phyloP scores from a whole-genome alignment of 1,140 invertebrate genomes.

The Semibalanus balanoides region DNA sequence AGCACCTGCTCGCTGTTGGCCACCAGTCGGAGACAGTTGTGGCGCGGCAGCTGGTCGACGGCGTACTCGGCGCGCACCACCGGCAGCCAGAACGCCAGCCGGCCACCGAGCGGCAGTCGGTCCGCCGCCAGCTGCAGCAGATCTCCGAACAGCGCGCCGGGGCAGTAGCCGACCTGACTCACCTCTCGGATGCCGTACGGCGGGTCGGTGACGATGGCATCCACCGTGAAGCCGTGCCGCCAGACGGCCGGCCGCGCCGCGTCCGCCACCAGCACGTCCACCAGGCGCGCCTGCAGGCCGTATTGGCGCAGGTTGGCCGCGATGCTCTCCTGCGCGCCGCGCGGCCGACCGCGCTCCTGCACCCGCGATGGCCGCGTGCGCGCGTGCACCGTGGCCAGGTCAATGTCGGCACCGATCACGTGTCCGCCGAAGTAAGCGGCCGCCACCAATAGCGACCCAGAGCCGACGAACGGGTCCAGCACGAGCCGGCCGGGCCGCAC shows the following conservation, averaged over 20 bases:
- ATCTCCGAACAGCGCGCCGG: constrained; percentile 53
- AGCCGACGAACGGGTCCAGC: constrained; percentile 92
- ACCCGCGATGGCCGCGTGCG: constrained; percentile 55
- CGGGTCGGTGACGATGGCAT: constrained; percentile 86
- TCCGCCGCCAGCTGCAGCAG: not conserved
- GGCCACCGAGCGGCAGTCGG: constrained; percentile 44
- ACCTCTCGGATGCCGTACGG: constrained; percentile 91
- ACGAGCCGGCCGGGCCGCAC: constrained; percentile 57
- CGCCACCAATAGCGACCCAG: constrained; percentile 74
- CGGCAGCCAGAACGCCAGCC: constrained; percentile 85
- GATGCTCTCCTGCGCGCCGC: constrained; percentile 71
- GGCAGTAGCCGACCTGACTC: constrained; percentile 59
- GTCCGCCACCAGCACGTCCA: constrained; percentile 82
- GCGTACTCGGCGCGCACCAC: constrained; percentile 60
- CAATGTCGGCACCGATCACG: constrained; percentile 82
- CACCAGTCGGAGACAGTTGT: constrained; percentile 58
- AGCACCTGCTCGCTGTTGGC: constrained; percentile 76
- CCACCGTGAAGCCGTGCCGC: constrained; percentile 44
- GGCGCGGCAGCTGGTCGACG: constrained; percentile 54
- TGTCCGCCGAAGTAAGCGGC: constrained; percentile 81
- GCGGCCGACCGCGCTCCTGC: constrained; percentile 24
- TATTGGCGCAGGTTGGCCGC: constrained; percentile 75
- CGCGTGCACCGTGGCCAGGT: constrained; percentile 81
- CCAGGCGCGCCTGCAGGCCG: constrained; percentile 50
- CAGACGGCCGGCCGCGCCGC: constrained; percentile 59